phyloP scores from a whole-genome alignment of 2,888 invertebrate genomes.

The Sabatieria punctata region DNA sequence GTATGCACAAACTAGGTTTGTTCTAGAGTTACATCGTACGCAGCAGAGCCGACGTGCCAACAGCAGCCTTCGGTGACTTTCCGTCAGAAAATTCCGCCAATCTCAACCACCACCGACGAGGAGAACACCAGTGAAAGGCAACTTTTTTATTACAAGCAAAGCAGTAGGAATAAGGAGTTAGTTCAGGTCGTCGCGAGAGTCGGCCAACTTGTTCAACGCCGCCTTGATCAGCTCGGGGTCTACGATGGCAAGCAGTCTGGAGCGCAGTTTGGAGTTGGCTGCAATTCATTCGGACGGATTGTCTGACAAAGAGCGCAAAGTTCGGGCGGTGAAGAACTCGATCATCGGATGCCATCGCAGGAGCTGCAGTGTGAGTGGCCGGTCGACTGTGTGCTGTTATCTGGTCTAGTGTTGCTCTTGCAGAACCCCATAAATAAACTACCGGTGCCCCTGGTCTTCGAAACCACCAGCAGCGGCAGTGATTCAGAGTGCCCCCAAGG shows the following conservation, averaged over 20 bases:
- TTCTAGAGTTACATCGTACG: too few relatives aligned
- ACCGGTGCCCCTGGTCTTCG: too few relatives aligned
- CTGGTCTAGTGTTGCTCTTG: too few relatives aligned
- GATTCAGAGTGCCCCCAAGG: conserved; percentile 6
- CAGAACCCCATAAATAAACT: too few relatives aligned
- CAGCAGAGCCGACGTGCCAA: too few relatives aligned
- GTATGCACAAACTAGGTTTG: too few relatives aligned
- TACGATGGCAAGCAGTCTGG: conserved; percentile 10
- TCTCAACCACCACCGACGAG: conserved; percentile 2
- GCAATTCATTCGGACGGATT: conserved; percentile 25
- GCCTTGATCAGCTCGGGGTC: too few relatives aligned
- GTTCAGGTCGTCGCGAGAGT: too few relatives aligned
- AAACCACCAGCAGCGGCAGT: conserved; percentile 6
- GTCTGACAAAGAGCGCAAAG: conserved; percentile 24
- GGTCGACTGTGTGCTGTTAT: too few relatives aligned
- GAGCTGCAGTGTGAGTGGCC: conserved; percentile 14
- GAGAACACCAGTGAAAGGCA: conserved; percentile 7
- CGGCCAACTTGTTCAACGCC: too few relatives aligned
- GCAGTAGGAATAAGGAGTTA: too few relatives aligned
- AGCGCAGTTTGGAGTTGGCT: conserved; percentile 11
- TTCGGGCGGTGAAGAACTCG: conserved; percentile 18
- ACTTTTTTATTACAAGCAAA: too few relatives aligned
- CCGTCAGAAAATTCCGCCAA: not conserved
- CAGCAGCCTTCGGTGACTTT: not conserved
- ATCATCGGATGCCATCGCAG: conserved; percentile 23